Base-by-base conservation (phyloP, 1,140 invertebrate species). In the Lycorma delicatula region DNA sequence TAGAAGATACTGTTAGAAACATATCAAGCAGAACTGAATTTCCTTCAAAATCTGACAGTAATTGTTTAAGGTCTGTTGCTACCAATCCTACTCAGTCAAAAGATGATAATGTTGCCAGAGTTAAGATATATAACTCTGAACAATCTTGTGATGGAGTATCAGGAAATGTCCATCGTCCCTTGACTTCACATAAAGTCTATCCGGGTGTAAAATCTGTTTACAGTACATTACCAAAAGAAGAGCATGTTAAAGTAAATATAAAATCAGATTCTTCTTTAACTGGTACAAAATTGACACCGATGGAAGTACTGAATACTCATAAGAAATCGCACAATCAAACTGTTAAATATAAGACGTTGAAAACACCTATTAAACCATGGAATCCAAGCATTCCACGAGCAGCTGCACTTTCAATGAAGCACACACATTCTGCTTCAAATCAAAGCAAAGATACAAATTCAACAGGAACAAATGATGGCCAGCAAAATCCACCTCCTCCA, bases 281-380 rank as follows among this genome's bases (percentile, higher is more conserved):
- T 16, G 25, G 23, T 2, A 23, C 25, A n/a, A 56, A 56, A 47
- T 26, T 23, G 16, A 36, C 54, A 23, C 41, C 41, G 23, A 44
- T 44, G 41, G 41, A 44, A 44, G 23, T 44, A 20, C 41, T 44
- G 41, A 44, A 44, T 18, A 22, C 47, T 26, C 20, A 25, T 31
- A 59, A 62, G 53, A 56, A 38, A 16, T 34, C 12, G 25, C 55
- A 55, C 9, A 29, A 25, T 34, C 66, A 64, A 18, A 64, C 72
- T 1, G 67, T 74, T 5, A 74, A 74, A 0, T 81, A 81, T 58
- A 81, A 81, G 55, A 80, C 79, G 0, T 64, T 80, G 1, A 69
- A 77, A 12, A 73, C 77, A 56, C 78, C 78, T 1, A 77, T 79
- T 0, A 80, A 77, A 60, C 72, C 73, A 1, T 81, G 79, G 79